phyloP scores from a whole-genome alignment of 2,113 vertebrate genomes.

The Neotoma lepida region DNA sequence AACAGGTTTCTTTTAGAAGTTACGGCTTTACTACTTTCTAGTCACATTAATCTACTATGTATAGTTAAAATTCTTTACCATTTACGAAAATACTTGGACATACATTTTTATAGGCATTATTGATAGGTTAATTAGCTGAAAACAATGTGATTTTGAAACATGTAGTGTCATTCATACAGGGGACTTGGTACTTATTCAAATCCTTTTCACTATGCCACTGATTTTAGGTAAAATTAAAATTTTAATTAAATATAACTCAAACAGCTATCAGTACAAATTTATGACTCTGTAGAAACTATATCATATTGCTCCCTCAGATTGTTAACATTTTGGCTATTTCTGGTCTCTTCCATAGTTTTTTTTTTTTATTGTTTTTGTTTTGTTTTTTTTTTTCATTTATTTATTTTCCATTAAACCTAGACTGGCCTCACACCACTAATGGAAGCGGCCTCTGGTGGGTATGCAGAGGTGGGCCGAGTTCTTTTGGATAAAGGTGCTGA shows the following conservation, averaged over 20 bases:
- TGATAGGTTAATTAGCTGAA: neutral
- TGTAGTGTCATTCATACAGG: neutral
- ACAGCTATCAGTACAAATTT: conserved; percentile 4
- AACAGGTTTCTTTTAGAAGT: neutral
- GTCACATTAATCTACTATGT: neutral
- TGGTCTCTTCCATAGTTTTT: neutral
- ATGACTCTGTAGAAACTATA: neutral
- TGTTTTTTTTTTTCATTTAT: neutral
- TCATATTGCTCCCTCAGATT: neutral
- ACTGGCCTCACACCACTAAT: conserved; percentile 98
- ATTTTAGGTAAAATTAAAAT: neutral
- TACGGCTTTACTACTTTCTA: neutral
- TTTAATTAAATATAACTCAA: neutral
- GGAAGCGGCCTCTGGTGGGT: conserved; percentile 99
- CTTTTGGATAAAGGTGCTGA: conserved; percentile 98
- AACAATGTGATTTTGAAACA: neutral
- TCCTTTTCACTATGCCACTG: neutral
- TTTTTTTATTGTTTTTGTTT: neutral
- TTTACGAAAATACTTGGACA: neutral
- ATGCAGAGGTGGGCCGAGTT: conserved; percentile 97
- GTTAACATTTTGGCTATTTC: neutral
- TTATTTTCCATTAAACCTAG: conserved; percentile 82
- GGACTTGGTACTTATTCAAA: neutral
- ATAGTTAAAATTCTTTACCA: neutral
- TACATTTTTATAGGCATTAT: conserved; percentile 3